These are phyloP conservation scores for Stenoptilia bipunctidactyla DNA, from an alignment of 2,888 invertebrate genomes.

Conservation along the genomic window DNA sequence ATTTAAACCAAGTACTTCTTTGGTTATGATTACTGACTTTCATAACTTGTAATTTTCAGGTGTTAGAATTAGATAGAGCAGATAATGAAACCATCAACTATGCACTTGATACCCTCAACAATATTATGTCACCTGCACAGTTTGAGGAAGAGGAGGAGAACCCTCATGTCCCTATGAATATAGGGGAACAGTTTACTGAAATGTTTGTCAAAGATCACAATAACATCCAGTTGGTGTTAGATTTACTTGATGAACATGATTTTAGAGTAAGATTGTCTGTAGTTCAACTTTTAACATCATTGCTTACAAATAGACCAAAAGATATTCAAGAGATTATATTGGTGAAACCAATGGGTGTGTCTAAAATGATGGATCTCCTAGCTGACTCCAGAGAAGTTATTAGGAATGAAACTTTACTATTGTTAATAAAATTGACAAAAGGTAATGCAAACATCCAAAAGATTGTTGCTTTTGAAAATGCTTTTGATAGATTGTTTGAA, in stretches of 20 bases:
- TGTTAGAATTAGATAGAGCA: conserved; percentile 88
- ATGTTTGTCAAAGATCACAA: conserved; percentile 94
- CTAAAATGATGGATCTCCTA: conserved; percentile 96
- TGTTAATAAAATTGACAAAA: conserved; percentile 91
- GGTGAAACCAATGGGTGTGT: conserved; percentile 96
- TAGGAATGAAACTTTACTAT: conserved; percentile 91
- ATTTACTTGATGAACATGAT: conserved; percentile 94
- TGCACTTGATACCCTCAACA: conserved; percentile 91
- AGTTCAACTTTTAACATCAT: conserved; percentile 88
- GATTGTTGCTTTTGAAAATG: conserved; percentile 99
- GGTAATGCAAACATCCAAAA: conserved; percentile 98
- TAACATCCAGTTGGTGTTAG: conserved; percentile 84
- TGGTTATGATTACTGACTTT: not conserved
- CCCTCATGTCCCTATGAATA: conserved; percentile 74
- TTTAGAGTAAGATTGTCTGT: conserved; percentile 93
- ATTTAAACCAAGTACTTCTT: not conserved
- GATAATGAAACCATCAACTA: conserved; percentile 94
- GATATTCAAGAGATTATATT: conserved; percentile 90
- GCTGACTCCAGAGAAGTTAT: conserved; percentile 95
- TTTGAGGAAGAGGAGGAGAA: conserved; percentile 86
- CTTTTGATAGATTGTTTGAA: conserved; percentile 94
- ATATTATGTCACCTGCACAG: conserved; percentile 85
- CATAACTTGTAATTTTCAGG: conserved; percentile 49
- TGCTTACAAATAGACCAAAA: conserved; percentile 87
- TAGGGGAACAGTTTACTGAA: conserved; percentile 96